Base-by-base conservation (phyloP, 2,797 vertebrate species). In the Mormyrus hasselquistii region DNA sequence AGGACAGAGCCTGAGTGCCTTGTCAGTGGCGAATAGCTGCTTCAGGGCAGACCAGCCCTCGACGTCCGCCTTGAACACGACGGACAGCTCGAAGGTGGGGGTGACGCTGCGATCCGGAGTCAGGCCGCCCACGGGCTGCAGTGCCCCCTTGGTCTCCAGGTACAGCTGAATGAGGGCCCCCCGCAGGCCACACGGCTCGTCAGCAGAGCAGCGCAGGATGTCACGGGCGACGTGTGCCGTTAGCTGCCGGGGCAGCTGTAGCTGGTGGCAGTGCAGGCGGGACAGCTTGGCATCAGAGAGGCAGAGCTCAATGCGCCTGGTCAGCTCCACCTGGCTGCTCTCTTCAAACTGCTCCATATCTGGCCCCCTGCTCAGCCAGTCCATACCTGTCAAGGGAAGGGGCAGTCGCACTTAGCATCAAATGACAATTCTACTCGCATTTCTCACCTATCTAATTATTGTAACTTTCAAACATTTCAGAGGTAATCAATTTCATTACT, bases 111-210 rank as follows among this genome's bases (percentile, higher is more conserved):
- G 91, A 69, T 95, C 95, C 0, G 93, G 93, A 1, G 87, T 52
- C 89, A 97, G 38, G 29, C 79, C 92, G 14, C 96, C 96, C 38
- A 92, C 91, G 0, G 89, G 88, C 90, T 91, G 94, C 16, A 94
- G 90, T 9, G 90, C 90, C 0, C 93, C 92, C 82, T 94, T 93
- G 38, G 85, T 89, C 73, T 96, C 94, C 9, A 96, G 79, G 8
- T 93, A 95, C 29, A 97, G 49, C 4, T 88, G 79, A 90, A 96
- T 95, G 55, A 94, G 90, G 0, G 95, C 96, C 0, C 96, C 96
- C 0, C 95, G 94, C 1, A 96, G 92, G 0, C 96, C 96, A 0
- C 96, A 97, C 0, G 96, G 96, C 91, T 97, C 96, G 0, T 94
- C 94, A 0, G 86, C 85, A 0, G 96, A 94, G 29, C 91, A 90